phyloP scores from a whole-genome alignment of 2,888 invertebrate genomes.

The Tenthredo mesomela region DNA sequence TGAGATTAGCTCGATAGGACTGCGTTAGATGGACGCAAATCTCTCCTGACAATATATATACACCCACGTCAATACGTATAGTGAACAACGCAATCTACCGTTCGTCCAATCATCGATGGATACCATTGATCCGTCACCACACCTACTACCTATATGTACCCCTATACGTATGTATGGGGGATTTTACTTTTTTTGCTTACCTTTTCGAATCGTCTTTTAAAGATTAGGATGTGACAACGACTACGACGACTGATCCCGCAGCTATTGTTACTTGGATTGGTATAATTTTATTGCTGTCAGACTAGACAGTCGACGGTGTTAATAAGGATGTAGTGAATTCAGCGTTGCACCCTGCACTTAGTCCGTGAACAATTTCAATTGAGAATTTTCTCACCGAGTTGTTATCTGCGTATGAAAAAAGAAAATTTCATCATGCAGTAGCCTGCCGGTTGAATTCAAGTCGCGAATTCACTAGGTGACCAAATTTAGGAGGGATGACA shows the following conservation, averaged over 20 bases:
- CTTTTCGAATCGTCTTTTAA: not conserved
- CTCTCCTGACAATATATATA: slow-evolving; percentile 13
- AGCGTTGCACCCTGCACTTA: slow-evolving; percentile 28
- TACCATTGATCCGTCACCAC: not conserved
- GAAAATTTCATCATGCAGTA: not conserved
- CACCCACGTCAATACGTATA: slow-evolving; percentile 9
- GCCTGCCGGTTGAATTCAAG: not conserved
- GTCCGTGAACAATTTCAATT: slow-evolving; percentile 32
- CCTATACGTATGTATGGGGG: not conserved
- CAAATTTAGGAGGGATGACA: not conserved
- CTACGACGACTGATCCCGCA: not conserved
- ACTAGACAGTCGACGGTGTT: slow-evolving; percentile 50
- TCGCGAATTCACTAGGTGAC: not conserved
- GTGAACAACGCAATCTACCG: slow-evolving; percentile 23
- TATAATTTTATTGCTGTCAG: slow-evolving; percentile 22
- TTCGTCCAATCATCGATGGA: not conserved
- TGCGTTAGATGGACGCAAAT: slow-evolving; percentile 20
- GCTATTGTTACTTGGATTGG: not conserved
- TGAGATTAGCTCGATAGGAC: slow-evolving; percentile 8
- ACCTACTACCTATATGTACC: not conserved
- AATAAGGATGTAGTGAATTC: slow-evolving; percentile 53
- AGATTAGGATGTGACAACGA: not conserved
- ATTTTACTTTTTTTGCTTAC: not conserved
- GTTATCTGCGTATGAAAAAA: not conserved
- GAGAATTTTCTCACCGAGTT: slow-evolving; percentile 61